A percentile compares a stretch with the other conserved stretches of the same genome.
phyloP scores from a whole-genome alignment of 2,113 vertebrate genomes.

The Odocoileus hemionus region DNA sequence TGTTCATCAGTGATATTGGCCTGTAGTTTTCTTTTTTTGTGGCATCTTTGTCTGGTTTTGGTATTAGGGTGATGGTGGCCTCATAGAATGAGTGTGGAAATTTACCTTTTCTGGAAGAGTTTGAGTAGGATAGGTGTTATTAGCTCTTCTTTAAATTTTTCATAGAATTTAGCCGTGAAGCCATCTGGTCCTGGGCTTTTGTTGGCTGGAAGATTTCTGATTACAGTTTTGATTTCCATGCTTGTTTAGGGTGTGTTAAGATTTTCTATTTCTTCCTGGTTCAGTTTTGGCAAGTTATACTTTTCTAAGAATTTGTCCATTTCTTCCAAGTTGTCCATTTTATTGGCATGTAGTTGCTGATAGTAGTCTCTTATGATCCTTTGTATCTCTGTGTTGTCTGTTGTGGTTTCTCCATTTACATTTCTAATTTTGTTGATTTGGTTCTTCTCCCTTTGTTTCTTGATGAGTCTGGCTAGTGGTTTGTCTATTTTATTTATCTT shows the following conservation, averaged over 20 bases:
- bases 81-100: neutral
- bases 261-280: neutral
- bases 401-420: no score
- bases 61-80: neutral
- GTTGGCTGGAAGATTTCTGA: neutral
- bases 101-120: neutral
- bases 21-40: neutral
- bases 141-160: neutral
- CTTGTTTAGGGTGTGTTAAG: neutral
- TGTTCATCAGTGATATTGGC: neutral
- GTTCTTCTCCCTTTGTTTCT: no score
- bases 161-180: neutral
- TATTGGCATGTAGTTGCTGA: no score
- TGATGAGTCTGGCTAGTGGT: no score
- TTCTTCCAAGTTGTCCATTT: no score
- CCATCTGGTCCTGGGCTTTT: neutral
- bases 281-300: neutral
- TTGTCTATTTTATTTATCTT: no score
- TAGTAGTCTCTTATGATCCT: no score
- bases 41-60: neutral
- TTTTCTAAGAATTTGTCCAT: neutral
- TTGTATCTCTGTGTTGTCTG: no score
- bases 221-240: neutral
- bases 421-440: no score
- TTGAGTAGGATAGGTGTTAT: neutral